Conservation (phyloP, 2,888 invertebrate genomes). For the Elysia crispata region DNA sequence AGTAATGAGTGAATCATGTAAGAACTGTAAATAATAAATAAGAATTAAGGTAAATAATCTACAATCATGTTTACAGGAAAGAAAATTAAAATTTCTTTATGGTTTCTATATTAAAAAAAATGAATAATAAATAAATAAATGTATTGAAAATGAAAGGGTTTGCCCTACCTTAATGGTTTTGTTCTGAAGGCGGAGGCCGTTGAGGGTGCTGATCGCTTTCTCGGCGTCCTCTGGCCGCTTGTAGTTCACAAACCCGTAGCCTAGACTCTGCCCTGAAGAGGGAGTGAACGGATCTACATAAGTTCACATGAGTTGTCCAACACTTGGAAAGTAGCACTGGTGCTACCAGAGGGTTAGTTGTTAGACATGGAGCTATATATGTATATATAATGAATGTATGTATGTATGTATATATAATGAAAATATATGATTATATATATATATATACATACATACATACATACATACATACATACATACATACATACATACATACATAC, state of each 20-base stretch:
- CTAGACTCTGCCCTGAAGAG: conserved; percentile 93
- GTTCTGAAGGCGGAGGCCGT: conserved; percentile 98
- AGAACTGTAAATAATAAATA: neutral
- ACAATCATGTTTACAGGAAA: neutral
- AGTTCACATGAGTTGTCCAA: conserved; percentile 41
- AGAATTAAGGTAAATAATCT: too few relatives aligned
- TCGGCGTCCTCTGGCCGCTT: conserved; percentile 97
- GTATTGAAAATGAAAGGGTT: too few relatives aligned
- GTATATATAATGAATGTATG: too few relatives aligned
- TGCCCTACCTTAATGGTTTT: conserved; percentile 92
- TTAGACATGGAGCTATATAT: too few relatives aligned
- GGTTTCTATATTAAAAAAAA: too few relatives aligned
- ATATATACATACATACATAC: neutral
- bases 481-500: neutral
- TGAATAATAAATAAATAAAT: too few relatives aligned
- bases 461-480: neutral
- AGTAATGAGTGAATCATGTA: neutral
- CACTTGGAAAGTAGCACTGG: neutral
- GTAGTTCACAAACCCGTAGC: conserved; percentile 99
- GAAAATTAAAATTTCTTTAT: neutral
- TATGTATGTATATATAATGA: too few relatives aligned
- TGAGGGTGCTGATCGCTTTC: conserved; percentile 98
- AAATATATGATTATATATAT: neutral
- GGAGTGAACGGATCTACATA: conserved; percentile 35
- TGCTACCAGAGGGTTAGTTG: neutral